Evolutionary conservation across 2,113 vertebrate genomes (phyloP).

Genomic region (Anoplopoma fimbria): DNA sequence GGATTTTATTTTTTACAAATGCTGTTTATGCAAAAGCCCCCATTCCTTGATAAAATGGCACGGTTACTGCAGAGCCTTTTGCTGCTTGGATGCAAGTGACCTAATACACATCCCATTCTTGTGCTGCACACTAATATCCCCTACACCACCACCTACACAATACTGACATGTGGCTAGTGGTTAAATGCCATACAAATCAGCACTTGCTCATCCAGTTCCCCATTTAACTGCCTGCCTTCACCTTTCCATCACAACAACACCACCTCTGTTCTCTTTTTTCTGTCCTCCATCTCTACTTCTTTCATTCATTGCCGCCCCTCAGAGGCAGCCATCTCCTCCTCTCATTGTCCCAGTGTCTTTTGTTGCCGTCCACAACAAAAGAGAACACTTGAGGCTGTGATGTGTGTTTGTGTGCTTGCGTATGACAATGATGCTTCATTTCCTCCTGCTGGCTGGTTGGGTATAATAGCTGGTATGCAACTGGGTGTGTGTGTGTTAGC

Average conservation of each 20-base stretch:
- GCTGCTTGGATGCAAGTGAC: slow-evolving; percentile 31
- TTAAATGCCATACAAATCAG: slow-evolving; percentile 47
- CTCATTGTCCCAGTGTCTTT: slow-evolving; percentile 70
- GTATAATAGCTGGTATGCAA: slow-evolving; percentile 66
- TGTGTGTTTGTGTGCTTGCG: slow-evolving; percentile 26
- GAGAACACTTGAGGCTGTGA: slow-evolving; percentile 53
- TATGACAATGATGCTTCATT: slow-evolving; percentile 73
- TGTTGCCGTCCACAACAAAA: slow-evolving; percentile 64
- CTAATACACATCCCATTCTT: slow-evolving; percentile 22
- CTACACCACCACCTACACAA: slow-evolving; percentile 13
- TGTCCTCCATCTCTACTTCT: slow-evolving; percentile 42
- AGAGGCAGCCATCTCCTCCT: slow-evolving; percentile 59
- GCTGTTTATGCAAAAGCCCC: slow-evolving; percentile 31
- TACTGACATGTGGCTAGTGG: slow-evolving; percentile 21
- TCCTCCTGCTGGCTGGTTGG: slow-evolving; percentile 63
- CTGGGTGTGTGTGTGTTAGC: slow-evolving; percentile 52
- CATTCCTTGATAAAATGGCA: slow-evolving; percentile 46
- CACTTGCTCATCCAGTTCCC: slow-evolving; percentile 34
- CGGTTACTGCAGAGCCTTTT: slow-evolving; percentile 30
- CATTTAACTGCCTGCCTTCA: slow-evolving; percentile 35
- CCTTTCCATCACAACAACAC: slow-evolving; percentile 61
- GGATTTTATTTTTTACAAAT: slow-evolving; percentile 24
- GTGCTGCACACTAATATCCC: slow-evolving; percentile 33
- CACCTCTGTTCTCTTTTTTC: slow-evolving; percentile 34
- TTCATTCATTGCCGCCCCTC: slow-evolving; percentile 54